Evolutionary conservation across 92 coral and sea anemone genomes (phyloP), one percentile per base, ranked within the genome.

Genomic region (Zoanthus solanderi): DNA sequence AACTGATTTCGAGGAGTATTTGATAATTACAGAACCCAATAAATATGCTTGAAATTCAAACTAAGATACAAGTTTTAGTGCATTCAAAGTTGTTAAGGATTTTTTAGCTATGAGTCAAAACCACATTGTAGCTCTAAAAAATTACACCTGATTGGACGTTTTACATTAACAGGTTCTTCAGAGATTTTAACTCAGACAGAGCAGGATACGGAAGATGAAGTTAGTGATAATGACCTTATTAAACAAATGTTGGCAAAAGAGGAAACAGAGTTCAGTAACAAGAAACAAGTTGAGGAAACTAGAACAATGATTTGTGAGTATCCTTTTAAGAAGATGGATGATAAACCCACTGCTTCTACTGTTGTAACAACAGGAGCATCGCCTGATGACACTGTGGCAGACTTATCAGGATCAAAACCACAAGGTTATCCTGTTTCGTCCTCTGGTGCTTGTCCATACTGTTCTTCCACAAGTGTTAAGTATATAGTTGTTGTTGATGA

Each of bases 231-330:
- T 60, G 99, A 95, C 60, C 93, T 97, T 32, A 95, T 97, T 71
- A 95, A 92, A 80, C 95, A 93, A 88, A 97, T 95, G 99, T 88
- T 97, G 60, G 99, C 96, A 11, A 95, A 88, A 91, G 99, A 97
- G 71, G 87, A 96, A 81, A 90, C 77, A 76, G 95, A 97, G 76
- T 63, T 65, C 28, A 7, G 42, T 9, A 73, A 81, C 58, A 78
- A 72, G 9, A 44, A 79, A 45, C 42, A 37, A 2, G 45, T 50
- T 48, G 68, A 87, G 0, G 81, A 67, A 54, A 79, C 61, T 37
- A 66, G 57, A 9, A 74, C 77, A 7, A 50, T 78, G 78, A 78
- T 60, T 15, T 78, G 28, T 78, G 86, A 87, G 78, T 67, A 78
- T 17, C 57, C 78, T 9, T 34, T 68, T 53, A 48, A 47, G 18